Conservation (phyloP, 2,888 invertebrate genomes). For the Pachydiplax longipennis region DNA sequence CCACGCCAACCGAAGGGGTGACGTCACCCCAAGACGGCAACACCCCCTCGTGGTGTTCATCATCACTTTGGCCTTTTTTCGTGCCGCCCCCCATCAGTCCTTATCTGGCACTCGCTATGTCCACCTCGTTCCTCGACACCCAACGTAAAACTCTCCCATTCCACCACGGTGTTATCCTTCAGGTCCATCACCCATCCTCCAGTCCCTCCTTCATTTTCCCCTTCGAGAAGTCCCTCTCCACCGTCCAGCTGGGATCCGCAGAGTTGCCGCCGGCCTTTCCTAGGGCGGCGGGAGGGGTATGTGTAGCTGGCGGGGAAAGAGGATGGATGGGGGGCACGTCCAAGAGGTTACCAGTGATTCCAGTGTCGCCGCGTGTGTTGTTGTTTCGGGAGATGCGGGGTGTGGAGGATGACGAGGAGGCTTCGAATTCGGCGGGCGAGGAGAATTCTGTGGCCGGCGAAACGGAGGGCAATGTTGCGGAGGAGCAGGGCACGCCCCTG, state of each 20-base stretch:
- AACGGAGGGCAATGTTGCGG: conserved; percentile 1
- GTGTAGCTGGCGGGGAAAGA: conserved; percentile 13
- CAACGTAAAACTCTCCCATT: neutral
- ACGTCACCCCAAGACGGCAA: conserved; percentile 7
- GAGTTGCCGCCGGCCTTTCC: conserved; percentile 20
- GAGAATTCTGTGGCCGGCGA: neutral
- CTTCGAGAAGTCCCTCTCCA: neutral
- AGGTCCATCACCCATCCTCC: neutral
- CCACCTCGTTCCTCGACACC: neutral
- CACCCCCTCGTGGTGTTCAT: neutral
- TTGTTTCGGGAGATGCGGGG: conserved; percentile 9
- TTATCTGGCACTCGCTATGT: conserved; percentile 21
- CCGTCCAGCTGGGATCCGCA: conserved; percentile 22
- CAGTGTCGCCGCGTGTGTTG: conserved; percentile 27
- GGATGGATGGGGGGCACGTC: neutral
- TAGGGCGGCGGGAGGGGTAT: conserved; percentile 14
- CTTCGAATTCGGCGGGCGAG: neutral
- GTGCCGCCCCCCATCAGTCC: conserved; percentile 1
- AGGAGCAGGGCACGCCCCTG: neutral
- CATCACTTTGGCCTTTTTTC: neutral
- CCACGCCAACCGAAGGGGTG: neutral
- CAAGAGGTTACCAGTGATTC: conserved; percentile 24
- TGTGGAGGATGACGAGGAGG: neutral
- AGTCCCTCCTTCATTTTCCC: neutral
- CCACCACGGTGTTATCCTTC: neutral